phyloP scores from a whole-genome alignment of 2,888 invertebrate genomes.

The Apantesis nais region DNA sequence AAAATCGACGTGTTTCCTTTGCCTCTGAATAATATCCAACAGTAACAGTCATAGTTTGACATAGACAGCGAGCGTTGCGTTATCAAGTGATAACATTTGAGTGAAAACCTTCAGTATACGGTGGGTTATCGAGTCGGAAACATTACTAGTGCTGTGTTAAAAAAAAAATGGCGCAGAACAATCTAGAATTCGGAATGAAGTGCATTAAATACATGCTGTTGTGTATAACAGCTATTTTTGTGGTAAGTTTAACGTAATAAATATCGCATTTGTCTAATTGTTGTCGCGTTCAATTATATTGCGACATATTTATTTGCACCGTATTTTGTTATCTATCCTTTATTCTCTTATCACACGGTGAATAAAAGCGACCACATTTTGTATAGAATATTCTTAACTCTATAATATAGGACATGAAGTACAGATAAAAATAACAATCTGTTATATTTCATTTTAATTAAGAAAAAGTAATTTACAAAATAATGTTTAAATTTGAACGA shows the following conservation, averaged over 20 bases:
- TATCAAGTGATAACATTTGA: slow-evolving; percentile 39
- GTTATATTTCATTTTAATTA: not conserved
- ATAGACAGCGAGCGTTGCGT: slow-evolving; percentile 28
- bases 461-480: not conserved
- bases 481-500: not conserved
- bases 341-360: slow-evolving; percentile 3
- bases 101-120: slow-evolving; percentile 38
- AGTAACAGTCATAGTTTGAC: slow-evolving; percentile 32
- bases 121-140: slow-evolving; percentile 24
- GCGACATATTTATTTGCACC: slow-evolving; percentile 37
- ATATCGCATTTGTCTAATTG: not conserved
- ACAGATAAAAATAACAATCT: not conserved
- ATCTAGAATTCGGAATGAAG: slow-evolving; percentile 88
- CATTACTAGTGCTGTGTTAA: slow-evolving; percentile 26
- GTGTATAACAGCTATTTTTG: slow-evolving; percentile 91
- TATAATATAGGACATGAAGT: not conserved
- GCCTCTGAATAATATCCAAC: slow-evolving; percentile 25
- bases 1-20: slow-evolving; percentile 50
- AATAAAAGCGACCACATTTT: slow-evolving; percentile 9
- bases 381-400: not conserved
- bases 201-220: slow-evolving; percentile 91
- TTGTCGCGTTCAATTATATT: slow-evolving; percentile 14
- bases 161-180: slow-evolving; percentile 67
- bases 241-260: slow-evolving; percentile 85
- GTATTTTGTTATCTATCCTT: slow-evolving; percentile 16